Evolutionary conservation across 2,888 invertebrate genomes (phyloP).

Genomic region (Axea sp.): DNA sequence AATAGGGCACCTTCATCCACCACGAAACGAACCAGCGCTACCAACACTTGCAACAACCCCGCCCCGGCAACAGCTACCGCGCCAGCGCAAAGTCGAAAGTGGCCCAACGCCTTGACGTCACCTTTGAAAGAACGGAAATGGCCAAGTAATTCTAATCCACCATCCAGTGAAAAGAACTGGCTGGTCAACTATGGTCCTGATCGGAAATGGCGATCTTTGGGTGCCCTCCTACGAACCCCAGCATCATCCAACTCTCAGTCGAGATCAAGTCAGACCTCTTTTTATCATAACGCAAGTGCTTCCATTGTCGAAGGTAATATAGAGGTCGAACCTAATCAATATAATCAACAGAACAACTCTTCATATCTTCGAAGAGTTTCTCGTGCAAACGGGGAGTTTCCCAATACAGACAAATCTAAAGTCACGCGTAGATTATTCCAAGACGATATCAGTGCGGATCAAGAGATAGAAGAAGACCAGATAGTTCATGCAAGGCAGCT

Average conservation of each 20-base stretch:
- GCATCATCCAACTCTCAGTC: slow-evolving; percentile 66
- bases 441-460: slow-evolving; percentile 62
- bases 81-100: slow-evolving; percentile 71
- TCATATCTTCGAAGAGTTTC: slow-evolving; percentile 49
- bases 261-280: slow-evolving; percentile 67
- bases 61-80: slow-evolving; percentile 67
- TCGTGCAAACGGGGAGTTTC: slow-evolving; percentile 70
- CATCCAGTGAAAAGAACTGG: slow-evolving; percentile 72
- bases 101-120: slow-evolving; percentile 63
- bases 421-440: slow-evolving; percentile 73
- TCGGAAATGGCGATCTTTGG: slow-evolving; percentile 79
- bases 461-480: slow-evolving; percentile 62
- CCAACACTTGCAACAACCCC: too few relatives aligned
- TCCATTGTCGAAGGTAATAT: slow-evolving; percentile 71
- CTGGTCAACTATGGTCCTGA: slow-evolving; percentile 74
- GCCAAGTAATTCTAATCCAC: slow-evolving; percentile 68
- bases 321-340: slow-evolving; percentile 15
- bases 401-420: slow-evolving; percentile 67
- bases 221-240: slow-evolving; percentile 78
- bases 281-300: slow-evolving; percentile 73
- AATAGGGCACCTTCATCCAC: too few relatives aligned
- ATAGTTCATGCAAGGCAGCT: slow-evolving; percentile 39
- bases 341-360: slow-evolving; percentile 64
- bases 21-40: too few relatives aligned
- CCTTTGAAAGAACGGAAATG: slow-evolving; percentile 71